A percentile compares a stretch with the other conserved stretches of the same genome.
phyloP scores from a whole-genome alignment of 2,113 vertebrate genomes.

The Eolophus roseicapilla region DNA sequence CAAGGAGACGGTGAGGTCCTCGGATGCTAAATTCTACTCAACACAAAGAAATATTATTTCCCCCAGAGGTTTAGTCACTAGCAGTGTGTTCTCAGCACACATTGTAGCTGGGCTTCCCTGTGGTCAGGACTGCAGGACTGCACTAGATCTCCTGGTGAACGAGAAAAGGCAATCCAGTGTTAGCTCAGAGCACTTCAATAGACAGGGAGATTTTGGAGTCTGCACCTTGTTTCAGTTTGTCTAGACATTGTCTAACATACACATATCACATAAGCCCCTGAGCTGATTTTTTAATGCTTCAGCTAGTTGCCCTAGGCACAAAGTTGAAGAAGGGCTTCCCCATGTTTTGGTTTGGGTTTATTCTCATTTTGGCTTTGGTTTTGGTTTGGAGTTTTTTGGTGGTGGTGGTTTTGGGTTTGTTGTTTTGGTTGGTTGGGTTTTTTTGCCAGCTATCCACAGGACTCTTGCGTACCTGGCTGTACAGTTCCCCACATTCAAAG shows the following conservation, averaged over 20 bases:
- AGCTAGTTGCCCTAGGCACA: neutral
- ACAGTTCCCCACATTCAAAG: neutral
- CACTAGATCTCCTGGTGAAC: too few species aligned
- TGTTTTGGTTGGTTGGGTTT: rapidly evolving
- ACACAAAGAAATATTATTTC: neutral
- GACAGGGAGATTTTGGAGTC: neutral
- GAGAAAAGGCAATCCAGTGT: neutral
- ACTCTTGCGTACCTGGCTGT: neutral
- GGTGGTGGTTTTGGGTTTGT: neutral
- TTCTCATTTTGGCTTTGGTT: neutral
- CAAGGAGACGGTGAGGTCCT: neutral
- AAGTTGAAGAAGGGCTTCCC: neutral
- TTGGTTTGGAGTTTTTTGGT: neutral
- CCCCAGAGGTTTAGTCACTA: neutral
- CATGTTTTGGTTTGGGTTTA: neutral
- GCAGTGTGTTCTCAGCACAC: neutral
- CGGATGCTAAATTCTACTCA: neutral
- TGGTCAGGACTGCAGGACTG: neutral
- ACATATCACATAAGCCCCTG: neutral
- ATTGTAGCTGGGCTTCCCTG: neutral
- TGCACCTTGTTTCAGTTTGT: neutral
- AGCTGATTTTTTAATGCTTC: neutral
- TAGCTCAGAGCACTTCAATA: neutral
- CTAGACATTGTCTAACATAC: neutral
- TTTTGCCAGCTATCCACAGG: neutral